These are phyloP conservation scores for Eretmocerus hayati DNA, from an alignment of 2,888 invertebrate genomes.

Conservation along the genomic window DNA sequence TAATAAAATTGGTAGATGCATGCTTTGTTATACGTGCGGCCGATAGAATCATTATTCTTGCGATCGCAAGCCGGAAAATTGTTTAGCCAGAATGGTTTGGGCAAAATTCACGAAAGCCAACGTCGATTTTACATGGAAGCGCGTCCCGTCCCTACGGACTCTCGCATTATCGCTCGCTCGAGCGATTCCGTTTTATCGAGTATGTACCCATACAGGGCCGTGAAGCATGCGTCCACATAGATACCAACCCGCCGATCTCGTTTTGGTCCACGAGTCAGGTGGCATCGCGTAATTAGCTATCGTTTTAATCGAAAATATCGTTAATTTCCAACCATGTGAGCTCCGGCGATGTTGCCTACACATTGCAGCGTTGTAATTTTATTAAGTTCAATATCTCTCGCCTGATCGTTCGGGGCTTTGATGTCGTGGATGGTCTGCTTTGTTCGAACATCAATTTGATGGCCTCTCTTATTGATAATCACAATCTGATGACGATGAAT, in stretches of 20 bases:
- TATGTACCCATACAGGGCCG: too few species aligned
- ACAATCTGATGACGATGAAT: too few species aligned
- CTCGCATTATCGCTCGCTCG: slow-evolving; percentile 11
- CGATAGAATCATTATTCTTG: slow-evolving; percentile 45
- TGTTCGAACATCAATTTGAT: too few species aligned
- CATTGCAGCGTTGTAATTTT: slow-evolving; percentile 16
- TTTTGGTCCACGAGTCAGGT: slow-evolving; percentile 1
- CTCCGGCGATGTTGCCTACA: slow-evolving; percentile 5
- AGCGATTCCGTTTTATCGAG: neutral
- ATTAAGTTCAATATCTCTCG: too few species aligned
- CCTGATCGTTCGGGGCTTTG: too few species aligned
- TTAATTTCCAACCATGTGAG: slow-evolving; percentile 16
- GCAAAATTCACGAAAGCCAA: slow-evolving; percentile 46
- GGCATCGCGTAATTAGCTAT: slow-evolving; percentile 15
- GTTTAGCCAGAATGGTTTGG: slow-evolving; percentile 47
- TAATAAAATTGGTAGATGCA: too few species aligned
- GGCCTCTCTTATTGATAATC: too few species aligned
- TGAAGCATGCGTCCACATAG: too few species aligned
- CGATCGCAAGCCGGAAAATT: slow-evolving; percentile 44
- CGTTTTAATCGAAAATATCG: slow-evolving; percentile 21
- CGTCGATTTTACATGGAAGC: slow-evolving; percentile 43
- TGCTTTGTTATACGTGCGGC: slow-evolving; percentile 24
- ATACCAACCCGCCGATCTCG: slow-evolving; percentile 11
- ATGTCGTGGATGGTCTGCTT: too few species aligned
- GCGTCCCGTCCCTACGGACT: neutral